phyloP scores from a whole-genome alignment of 2,888 invertebrate species.

The Tetramorium bicarinatum region DNA sequence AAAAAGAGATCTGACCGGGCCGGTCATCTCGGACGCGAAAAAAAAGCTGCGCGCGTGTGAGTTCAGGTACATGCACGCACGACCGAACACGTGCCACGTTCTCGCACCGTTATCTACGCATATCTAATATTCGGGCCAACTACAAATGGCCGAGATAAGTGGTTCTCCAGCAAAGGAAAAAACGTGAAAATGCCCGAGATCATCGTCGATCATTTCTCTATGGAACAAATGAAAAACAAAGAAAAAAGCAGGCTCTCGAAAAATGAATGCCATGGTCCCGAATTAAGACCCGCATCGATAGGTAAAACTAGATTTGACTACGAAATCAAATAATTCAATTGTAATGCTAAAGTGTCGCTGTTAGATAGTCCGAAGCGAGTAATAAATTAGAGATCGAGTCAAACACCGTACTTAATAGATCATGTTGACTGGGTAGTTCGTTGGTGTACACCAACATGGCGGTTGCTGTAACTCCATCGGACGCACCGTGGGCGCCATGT shows the following conservation, averaged over 20 bases:
- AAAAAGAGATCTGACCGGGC: slow-evolving; percentile 63
- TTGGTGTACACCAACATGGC: slow-evolving; percentile 73
- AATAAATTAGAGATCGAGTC: slow-evolving; percentile 28
- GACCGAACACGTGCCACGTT: slow-evolving; percentile 41
- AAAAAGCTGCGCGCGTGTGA: slow-evolving; percentile 56
- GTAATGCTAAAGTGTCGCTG: not conserved
- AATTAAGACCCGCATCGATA: not conserved
- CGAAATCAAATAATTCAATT: slow-evolving; percentile 9
- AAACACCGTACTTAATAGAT: slow-evolving; percentile 41
- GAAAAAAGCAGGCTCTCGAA: not conserved
- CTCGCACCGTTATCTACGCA: slow-evolving; percentile 64
- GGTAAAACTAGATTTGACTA: not conserved
- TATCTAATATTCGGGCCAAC: slow-evolving; percentile 31
- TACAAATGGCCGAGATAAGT: not conserved
- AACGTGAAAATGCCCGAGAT: slow-evolving; percentile 1
- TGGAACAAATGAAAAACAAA: not conserved
- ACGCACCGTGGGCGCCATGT: slow-evolving; percentile 72
- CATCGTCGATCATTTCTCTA: not conserved
- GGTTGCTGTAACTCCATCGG: slow-evolving; percentile 64
- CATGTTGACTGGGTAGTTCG: slow-evolving; percentile 40
- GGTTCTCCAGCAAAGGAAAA: not conserved
- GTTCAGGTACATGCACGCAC: slow-evolving; percentile 29
- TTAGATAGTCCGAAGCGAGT: not conserved
- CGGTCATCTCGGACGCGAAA: slow-evolving; percentile 64
- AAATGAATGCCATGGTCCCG: not conserved